Base-by-base conservation (phyloP, 2,888 invertebrate genomes). In the Tribolium freemani region DNA sequence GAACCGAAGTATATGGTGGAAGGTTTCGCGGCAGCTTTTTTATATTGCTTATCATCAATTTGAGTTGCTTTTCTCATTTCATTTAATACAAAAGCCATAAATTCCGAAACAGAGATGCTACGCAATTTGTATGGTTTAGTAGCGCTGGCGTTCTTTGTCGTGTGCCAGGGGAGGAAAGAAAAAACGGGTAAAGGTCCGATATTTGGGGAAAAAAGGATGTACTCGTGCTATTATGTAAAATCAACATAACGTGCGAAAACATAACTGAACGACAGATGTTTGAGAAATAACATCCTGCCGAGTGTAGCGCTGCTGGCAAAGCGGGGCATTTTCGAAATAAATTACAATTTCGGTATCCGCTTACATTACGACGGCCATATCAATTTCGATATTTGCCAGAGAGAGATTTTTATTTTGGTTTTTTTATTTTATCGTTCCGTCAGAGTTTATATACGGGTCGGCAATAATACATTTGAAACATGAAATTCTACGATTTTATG, bases 211-310 rank as follows among this genome's bases (percentile, higher is more conserved):
- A 38, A 38, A 38, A 38, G 38, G 38, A 67, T 63, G 67, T 54
- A 76, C 68, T 73, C 71, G 75, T 72, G 46, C 77, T 78, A 80
- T 78, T 78, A 79, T 79, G 80, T 78, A 83, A 81, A 80, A 83
- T 81, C 80, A 83, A 84, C 84, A 83, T 73, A 78, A 83, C 84
- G 83, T 84, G 84, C 77, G 84, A 84, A 83, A 83, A 77, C 81
- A 82, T 76, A 83, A 82, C 82, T 72, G 78, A 77, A 76, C 79
- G 78, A 79, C 83, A 82, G 81, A 80, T 83, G 82, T 77, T 78
- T 70, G 75, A 76, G 79, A 76, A 79, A 82, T 79, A 80, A 80
- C 79, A 82, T 80, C 75, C 78, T 11, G 50, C 46, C 71, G 72
- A 76, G 75, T 76, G 63, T 71, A 76, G 74, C 68, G 74, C 78